phyloP scores from a whole-genome alignment of 2,797 vertebrate genomes.

The Tolypeutes matacus region DNA sequence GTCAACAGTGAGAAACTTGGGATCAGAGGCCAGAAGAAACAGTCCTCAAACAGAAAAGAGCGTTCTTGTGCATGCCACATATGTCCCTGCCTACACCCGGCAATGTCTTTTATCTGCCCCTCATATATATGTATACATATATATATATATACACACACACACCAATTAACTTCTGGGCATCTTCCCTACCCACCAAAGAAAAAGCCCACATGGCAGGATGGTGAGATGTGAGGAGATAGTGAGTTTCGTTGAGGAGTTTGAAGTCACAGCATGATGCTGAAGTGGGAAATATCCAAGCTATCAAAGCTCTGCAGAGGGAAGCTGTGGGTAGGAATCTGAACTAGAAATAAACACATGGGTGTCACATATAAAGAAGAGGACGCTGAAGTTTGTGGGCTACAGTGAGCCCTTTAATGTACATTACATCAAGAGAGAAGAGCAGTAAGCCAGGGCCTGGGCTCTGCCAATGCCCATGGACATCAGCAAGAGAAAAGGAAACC shows the following conservation, averaged over 20 bases:
- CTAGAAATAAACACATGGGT: background rate
- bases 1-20: background rate
- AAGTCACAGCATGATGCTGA: background rate
- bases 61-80: background rate
- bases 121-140: background rate
- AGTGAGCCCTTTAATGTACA: background rate
- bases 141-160: too few species aligned
- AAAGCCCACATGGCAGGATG: background rate
- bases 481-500: background rate
- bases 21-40: background rate
- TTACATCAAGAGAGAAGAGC: background rate
- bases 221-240: background rate
- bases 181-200: background rate
- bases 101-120: background rate
- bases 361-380: fast-evolving
- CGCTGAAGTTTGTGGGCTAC: background rate
- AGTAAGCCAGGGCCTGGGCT: background rate
- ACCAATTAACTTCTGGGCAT: background rate
- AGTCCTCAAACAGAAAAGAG: background rate
- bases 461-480: background rate
- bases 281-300: background rate
- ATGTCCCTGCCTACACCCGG: background rate
- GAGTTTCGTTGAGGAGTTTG: background rate
- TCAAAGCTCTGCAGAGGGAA: background rate
- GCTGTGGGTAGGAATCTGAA: background rate